phyloP scores from a whole-genome alignment of 2,113 vertebrate species.

The Gnathonemus longibarbis region DNA sequence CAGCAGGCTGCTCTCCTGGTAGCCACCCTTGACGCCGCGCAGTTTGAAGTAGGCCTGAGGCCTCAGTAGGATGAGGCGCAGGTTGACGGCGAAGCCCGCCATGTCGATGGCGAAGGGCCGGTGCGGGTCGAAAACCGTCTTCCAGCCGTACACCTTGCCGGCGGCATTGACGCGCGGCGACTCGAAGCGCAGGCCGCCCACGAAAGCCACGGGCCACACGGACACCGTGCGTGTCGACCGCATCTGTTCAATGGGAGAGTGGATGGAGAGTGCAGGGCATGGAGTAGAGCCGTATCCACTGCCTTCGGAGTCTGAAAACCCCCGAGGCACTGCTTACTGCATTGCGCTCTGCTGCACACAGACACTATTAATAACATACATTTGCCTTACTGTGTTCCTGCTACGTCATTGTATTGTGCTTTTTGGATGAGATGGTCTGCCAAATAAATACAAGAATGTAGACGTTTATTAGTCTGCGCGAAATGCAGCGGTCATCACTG shows the following conservation, averaged over 20 bases:
- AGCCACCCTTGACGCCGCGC: slow-evolving; percentile 73
- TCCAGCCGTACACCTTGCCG: slow-evolving; percentile 79
- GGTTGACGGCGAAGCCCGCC: slow-evolving; percentile 78
- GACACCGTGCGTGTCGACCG: slow-evolving; percentile 73
- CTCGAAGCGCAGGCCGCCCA: slow-evolving; percentile 72
- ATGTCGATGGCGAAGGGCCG: slow-evolving; percentile 82
- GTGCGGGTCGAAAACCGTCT: slow-evolving; percentile 73
- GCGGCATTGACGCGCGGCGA: slow-evolving; percentile 69
- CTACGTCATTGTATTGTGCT: not conserved
- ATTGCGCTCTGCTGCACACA: not conserved
- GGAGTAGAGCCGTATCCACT: not conserved
- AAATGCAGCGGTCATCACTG: not conserved
- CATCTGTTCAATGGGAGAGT: slow-evolving; percentile 59
- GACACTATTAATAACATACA: not conserved
- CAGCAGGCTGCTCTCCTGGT: slow-evolving; percentile 77
- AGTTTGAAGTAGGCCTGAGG: slow-evolving; percentile 77
- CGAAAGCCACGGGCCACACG: slow-evolving; percentile 80
- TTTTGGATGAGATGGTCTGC: not conserved
- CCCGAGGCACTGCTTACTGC: not conserved
- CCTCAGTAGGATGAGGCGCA: slow-evolving; percentile 69
- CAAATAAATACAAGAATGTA: not conserved
- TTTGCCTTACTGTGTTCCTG: not conserved
- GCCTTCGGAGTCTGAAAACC: not conserved
- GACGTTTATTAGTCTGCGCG: not conserved
- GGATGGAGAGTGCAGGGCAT: too few relatives aligned